A percentile compares a stretch with the other conserved stretches of the same genome.
Evolutionary conservation across 2,797 vertebrate species (phyloP).

Genomic region (Cynopterus sphinx): DNA sequence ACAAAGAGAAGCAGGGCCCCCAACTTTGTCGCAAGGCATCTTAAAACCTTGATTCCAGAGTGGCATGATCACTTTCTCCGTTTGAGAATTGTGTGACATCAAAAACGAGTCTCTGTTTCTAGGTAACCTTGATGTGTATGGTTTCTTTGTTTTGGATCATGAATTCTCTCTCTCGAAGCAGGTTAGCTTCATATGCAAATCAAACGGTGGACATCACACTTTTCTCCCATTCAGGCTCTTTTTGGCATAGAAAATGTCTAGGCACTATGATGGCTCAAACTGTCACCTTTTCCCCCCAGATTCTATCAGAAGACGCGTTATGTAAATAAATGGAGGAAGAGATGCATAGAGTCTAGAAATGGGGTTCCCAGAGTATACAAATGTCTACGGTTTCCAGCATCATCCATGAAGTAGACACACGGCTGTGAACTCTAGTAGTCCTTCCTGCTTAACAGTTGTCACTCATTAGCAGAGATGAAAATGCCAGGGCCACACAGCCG

Average conservation of each 20-base stretch:
- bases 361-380: background rate
- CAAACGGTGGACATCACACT: background rate
- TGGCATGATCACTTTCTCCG: background rate
- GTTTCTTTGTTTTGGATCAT: background rate
- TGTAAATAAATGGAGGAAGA: background rate
- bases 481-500: background rate
- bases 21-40: background rate
- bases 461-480: background rate
- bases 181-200: background rate
- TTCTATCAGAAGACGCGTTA: background rate
- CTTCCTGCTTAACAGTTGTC: background rate
- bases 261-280: background rate
- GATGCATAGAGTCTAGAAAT: background rate
- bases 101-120: background rate
- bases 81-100: background rate
- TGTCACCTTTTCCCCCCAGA: background rate
- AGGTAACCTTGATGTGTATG: background rate
- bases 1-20: background rate
- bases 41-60: background rate
- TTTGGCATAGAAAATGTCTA: background rate
- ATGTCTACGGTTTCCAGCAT: background rate
- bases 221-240: background rate
- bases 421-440: background rate
- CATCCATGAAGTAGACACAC: background rate
- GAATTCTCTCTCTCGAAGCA: background rate